Conservation (phyloP, 2,113 vertebrate genomes). For the Toxostoma redivivum region DNA sequence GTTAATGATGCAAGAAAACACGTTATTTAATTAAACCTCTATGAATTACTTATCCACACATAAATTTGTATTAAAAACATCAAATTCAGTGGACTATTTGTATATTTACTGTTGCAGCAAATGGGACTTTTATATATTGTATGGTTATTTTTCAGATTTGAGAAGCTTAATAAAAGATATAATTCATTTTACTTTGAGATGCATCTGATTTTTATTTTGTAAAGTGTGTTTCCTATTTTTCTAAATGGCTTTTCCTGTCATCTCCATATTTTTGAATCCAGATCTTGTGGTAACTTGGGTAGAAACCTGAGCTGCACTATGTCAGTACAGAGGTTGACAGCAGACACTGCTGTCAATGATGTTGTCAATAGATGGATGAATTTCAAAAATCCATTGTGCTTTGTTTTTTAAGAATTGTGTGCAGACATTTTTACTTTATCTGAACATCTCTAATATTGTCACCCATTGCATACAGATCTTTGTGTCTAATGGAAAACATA, state of each 20-base stretch:
- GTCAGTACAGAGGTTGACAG: neutral
- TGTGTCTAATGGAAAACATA: accelerated
- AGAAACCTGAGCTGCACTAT: neutral
- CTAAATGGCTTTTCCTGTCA: neutral
- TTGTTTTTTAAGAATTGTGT: neutral
- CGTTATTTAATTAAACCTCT: neutral
- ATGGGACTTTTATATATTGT: neutral
- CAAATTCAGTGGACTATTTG: neutral
- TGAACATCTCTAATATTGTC: neutral
- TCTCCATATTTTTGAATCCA: neutral
- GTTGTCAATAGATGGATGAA: neutral
- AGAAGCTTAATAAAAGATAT: neutral
- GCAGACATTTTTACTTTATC: neutral
- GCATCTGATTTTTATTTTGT: neutral
- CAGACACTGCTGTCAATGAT: neutral
- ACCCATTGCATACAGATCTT: constrained; percentile 35
- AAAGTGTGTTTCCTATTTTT: neutral
- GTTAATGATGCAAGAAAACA: neutral
- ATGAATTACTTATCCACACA: neutral
- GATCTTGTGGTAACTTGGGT: neutral
- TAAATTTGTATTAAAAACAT: neutral
- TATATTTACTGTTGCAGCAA: neutral
- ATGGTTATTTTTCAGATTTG: neutral
- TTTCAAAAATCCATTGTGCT: neutral
- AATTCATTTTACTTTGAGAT: neutral